phyloP scores from a whole-genome alignment of 2,888 invertebrate species.

The Hemicrepidius hirtus region DNA sequence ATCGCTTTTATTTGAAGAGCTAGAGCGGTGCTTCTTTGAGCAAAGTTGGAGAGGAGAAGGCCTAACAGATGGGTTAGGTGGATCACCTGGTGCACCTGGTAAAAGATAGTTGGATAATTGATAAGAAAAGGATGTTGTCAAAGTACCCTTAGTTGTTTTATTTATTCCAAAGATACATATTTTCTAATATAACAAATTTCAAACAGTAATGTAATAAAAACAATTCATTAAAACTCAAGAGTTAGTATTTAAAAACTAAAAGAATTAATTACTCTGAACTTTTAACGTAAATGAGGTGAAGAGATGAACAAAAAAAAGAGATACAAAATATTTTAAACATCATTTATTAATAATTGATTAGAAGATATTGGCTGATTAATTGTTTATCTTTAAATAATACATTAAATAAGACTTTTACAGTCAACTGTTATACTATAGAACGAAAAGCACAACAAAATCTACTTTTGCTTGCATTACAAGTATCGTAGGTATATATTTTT shows the following conservation, averaged over 20 bases:
- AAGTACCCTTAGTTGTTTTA: not conserved
- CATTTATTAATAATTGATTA: conserved; percentile 9
- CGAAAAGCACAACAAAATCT: not conserved
- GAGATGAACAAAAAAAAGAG: too few relatives aligned
- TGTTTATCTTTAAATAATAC: not conserved
- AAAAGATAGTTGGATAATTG: not conserved
- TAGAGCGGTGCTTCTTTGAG: too few relatives aligned
- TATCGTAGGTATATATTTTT: not conserved
- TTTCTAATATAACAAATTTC: not conserved
- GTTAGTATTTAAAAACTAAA: too few relatives aligned
- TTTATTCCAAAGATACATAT: conserved; percentile 2
- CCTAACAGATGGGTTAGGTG: too few relatives aligned
- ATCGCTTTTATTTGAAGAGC: too few relatives aligned
- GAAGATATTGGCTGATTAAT: conserved; percentile 22
- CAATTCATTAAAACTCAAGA: not conserved
- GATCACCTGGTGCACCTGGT: too few relatives aligned
- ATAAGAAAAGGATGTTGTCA: not conserved
- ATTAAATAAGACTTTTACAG: too few relatives aligned
- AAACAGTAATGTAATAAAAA: conserved; percentile 4
- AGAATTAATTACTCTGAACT: too few relatives aligned
- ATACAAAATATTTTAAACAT: not conserved
- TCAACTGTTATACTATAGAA: not conserved
- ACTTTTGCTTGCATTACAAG: not conserved
- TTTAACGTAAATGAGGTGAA: too few relatives aligned
- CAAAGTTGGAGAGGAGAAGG: too few relatives aligned